Base-by-base conservation (phyloP, 2,888 invertebrate genomes). In the Bombylius discolor region DNA sequence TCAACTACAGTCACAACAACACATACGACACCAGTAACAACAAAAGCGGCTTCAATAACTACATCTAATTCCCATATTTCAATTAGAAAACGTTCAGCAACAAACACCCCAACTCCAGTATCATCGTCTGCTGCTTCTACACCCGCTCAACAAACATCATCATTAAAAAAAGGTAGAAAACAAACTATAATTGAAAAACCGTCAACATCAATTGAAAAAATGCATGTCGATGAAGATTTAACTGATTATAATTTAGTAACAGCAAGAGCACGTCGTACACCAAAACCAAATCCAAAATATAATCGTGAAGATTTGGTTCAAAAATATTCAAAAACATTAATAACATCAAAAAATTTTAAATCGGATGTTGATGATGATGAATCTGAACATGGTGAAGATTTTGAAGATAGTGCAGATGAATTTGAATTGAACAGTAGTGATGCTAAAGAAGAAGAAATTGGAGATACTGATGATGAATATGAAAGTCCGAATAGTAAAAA, bases 261-360 rank as follows among this genome's bases (percentile, higher is more conserved):
- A 23, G 58, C 59, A 13, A 50, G 73, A 13, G 67, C 73, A 3
- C 64, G 71, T 52, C 68, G 74, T 44, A 73, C 73, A 11, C 73
- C 73, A 14, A 74, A 74, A 59, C 74, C 74, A 47, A 74, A 74
- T 67, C 73, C 73, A 0, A 73, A 71, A 60, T 74, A 74, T 58
- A 63, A 67, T 8, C 72, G 72, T 61, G 71, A 71, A 5, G 70
- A 72, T 56, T 62, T 73, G 49, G 67, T 74, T 1, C 69, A 70
- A n/a, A 48, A 50, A 5, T 31, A 46, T 42, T 47, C 39, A 31
- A 49, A 47, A 34, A 5, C n/a, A 14, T 44, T 31, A 33, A 23
- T 23, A 23, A 23, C 23, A 23, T 23, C 23, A 23, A 23, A 23
- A 23, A 1, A 23, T 23, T 23, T 23, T 23, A 57, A 49, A 53